Conservation (phyloP, 2,888 invertebrate genomes). For the Sphinx pinastri region DNA sequence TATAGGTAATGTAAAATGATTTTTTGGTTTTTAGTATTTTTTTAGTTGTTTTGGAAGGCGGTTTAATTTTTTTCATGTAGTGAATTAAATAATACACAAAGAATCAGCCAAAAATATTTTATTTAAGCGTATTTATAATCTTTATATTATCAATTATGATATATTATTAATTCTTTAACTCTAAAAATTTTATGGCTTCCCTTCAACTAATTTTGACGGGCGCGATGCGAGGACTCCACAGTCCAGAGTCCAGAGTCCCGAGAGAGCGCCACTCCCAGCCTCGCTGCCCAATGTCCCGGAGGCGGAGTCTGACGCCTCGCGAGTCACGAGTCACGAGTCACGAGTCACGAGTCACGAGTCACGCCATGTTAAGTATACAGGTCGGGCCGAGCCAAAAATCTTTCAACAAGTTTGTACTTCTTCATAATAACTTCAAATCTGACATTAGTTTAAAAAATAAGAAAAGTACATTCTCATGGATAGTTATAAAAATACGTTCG, state of each 20-base stretch:
- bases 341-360: not conserved
- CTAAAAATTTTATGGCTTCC: conserved; percentile 79
- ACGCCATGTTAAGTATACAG: conserved; percentile 51
- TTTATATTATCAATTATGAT: conserved; percentile 83
- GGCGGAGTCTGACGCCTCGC: not conserved
- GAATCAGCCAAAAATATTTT: conserved; percentile 83
- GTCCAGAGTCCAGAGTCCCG: no score
- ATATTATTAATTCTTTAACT: conserved; percentile 81
- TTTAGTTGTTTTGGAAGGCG: no score
- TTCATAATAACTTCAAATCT: conserved; percentile 62
- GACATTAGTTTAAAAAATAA: conserved; percentile 62
- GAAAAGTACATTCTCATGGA: conserved; percentile 48
- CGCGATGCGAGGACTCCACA: not conserved
- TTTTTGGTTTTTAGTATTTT: no score
- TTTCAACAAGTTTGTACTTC: conserved; percentile 78
- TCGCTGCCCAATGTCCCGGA: no score
- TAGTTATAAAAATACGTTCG: conserved; percentile 76
- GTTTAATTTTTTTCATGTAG: no score
- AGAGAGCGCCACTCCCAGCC: no score
- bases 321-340: not conserved
- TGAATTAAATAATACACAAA: conserved; percentile 63
- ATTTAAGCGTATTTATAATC: conserved; percentile 85
- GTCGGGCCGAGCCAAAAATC: conserved; percentile 68
- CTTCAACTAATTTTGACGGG: conserved; percentile 41
- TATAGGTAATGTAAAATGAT: no score